Evolutionary conservation across 2,888 invertebrate genomes (phyloP).

Genomic region (Digitonthophagus gazella): DNA sequence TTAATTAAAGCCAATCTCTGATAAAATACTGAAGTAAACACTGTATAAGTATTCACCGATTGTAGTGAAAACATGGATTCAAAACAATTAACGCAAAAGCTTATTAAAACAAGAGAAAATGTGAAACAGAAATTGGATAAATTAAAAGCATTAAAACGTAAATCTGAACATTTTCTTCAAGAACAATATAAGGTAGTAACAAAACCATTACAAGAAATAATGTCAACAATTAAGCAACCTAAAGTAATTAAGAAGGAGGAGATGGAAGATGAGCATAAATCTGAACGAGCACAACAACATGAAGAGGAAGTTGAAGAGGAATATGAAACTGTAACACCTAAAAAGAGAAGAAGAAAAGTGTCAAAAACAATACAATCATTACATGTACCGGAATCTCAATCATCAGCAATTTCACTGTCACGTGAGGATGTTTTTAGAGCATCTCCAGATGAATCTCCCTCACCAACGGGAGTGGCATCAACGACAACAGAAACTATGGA

Average conservation of each 20-base stretch:
- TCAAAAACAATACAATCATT: no score
- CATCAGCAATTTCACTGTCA: no score
- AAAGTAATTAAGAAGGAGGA: not conserved
- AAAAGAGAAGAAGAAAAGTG: no score
- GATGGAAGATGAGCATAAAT: no score
- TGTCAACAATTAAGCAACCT: not conserved
- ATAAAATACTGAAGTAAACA: not conserved
- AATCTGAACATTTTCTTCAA: not conserved
- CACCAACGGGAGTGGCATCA: no score
- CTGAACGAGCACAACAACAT: no score
- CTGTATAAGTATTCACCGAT: not conserved
- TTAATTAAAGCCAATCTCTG: not conserved
- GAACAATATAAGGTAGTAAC: not conserved
- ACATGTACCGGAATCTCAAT: no score
- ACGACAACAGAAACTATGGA: no score
- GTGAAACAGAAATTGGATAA: not conserved
- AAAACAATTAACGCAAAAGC: not conserved
- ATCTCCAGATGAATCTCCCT: no score
- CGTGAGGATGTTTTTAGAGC: no score
- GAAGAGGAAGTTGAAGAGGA: no score
- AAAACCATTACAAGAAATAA: not conserved
- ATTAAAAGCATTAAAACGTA: not conserved
- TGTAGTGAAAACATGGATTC: not conserved
- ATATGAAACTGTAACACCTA: no score
- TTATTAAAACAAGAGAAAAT: not conserved